Percentiles rank a stretch among this genome's conserved stretches.
Conservation (phyloP, 2,797 vertebrate species). For the Adelosebastes latens region DNA sequence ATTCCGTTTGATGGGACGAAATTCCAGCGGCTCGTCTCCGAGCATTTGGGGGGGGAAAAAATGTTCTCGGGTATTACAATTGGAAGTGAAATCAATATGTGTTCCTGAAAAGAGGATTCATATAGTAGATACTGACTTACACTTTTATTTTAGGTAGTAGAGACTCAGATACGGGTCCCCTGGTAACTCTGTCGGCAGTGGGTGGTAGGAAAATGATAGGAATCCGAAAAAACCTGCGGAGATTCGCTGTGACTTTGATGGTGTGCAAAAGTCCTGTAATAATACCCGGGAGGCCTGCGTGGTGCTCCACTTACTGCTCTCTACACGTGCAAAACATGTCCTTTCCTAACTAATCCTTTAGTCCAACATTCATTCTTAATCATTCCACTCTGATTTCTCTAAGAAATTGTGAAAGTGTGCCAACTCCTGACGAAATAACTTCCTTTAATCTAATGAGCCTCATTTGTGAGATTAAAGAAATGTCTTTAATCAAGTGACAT, state of each 20-base stretch:
- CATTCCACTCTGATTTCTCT: constrained; percentile 28
- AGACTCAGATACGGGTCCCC: constrained; percentile 20
- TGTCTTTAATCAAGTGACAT: constrained; percentile 61
- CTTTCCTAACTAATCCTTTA: constrained; percentile 50
- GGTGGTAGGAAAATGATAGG: constrained; percentile 33
- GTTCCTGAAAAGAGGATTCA: constrained; percentile 50
- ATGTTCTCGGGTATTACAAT: constrained; percentile 2
- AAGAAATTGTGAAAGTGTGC: constrained; percentile 37
- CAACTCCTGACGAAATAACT: constrained; percentile 46
- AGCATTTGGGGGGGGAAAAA: constrained; percentile 22
- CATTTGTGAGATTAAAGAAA: constrained; percentile 65
- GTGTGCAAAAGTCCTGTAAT: constrained; percentile 49
- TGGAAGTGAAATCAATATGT: constrained; percentile 41
- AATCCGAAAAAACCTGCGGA: background rate
- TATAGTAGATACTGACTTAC: background rate
- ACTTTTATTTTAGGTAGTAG: constrained; percentile 22
- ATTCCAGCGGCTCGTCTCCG: constrained; percentile 33
- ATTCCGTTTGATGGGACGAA: constrained; percentile 67
- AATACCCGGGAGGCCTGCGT: constrained; percentile 44
- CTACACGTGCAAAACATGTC: constrained; percentile 54
- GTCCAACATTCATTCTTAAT: constrained; percentile 59
- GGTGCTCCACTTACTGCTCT: constrained; percentile 45
- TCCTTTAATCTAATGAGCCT: constrained; percentile 59
- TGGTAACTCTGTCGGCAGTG: constrained; percentile 14
- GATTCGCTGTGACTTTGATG: constrained; percentile 60